Evolutionary conservation across 2,113 vertebrate genomes (phyloP).

Genomic region (Triplophysa rosa): DNA sequence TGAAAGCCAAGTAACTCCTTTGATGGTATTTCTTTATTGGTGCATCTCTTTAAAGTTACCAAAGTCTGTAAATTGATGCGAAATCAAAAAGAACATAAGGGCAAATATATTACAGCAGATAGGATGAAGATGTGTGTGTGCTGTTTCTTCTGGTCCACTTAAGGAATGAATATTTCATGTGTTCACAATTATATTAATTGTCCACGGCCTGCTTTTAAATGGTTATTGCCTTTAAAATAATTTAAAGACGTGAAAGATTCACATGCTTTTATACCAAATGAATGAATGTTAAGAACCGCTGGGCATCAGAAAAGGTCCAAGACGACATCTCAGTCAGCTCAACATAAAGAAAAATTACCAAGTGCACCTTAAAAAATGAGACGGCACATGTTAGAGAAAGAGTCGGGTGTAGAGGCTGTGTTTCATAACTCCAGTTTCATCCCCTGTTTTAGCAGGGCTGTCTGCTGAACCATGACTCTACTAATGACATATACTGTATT

Average conservation of each 20-base stretch:
- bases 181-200: constrained; percentile 37
- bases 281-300: neutral
- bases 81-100: neutral
- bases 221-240: constrained; percentile 29
- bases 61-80: neutral
- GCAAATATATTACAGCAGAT: neutral
- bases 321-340: too few relatives aligned
- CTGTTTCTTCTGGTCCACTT: constrained; percentile 18
- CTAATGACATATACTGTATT: constrained; percentile 64
- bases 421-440: constrained; percentile 58
- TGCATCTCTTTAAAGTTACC: neutral
- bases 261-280: neutral
- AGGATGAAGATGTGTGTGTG: neutral
- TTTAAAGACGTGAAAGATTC: constrained; percentile 27
- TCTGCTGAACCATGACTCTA: constrained; percentile 44
- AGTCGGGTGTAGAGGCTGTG: neutral
- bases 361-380: neutral
- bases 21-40: neutral
- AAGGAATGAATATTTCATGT: constrained; percentile 42
- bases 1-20: neutral
- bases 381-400: neutral
- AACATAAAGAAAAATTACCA: too few relatives aligned
- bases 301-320: too few relatives aligned
- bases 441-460: constrained; percentile 34
- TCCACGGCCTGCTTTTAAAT: neutral